phyloP scores from a whole-genome alignment of 2,888 invertebrate genomes.

The Biston stratarius region DNA sequence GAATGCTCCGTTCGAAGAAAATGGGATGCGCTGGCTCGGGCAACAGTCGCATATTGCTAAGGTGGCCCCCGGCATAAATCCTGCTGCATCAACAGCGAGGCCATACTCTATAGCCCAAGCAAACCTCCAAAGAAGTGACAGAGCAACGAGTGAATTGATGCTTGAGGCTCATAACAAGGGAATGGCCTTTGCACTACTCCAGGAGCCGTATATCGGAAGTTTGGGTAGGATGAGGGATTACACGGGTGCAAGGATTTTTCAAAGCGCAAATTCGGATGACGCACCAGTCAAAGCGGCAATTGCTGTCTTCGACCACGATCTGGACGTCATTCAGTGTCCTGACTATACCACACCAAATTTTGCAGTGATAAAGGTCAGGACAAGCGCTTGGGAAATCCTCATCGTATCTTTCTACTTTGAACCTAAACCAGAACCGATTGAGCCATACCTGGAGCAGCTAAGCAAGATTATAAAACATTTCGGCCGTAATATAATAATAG shows the following conservation, averaged over 20 bases:
- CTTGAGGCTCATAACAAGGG: neutral
- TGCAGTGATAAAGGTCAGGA: slow-evolving; percentile 30
- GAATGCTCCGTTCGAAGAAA: neutral
- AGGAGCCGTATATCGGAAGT: neutral
- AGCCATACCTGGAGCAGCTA: neutral
- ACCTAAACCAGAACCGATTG: slow-evolving; percentile 14
- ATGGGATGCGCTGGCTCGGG: neutral
- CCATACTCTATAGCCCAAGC: neutral
- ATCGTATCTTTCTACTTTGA: slow-evolving; percentile 42
- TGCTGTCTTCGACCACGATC: neutral
- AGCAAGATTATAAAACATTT: neutral
- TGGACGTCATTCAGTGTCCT: neutral
- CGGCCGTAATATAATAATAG: neutral
- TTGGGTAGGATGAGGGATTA: neutral
- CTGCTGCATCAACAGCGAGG: no score
- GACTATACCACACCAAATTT: slow-evolving; percentile 22
- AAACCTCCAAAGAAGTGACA: neutral
- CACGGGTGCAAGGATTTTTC: neutral
- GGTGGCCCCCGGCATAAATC: no score
- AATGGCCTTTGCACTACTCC: neutral
- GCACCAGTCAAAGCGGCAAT: neutral
- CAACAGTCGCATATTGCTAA: slow-evolving; percentile 9
- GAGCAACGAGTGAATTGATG: neutral
- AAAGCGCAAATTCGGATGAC: neutral
- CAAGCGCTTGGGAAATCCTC: slow-evolving; percentile 29